Base-by-base conservation (phyloP, 2,113 vertebrate species). In the Neomonachus schauinslandi region DNA sequence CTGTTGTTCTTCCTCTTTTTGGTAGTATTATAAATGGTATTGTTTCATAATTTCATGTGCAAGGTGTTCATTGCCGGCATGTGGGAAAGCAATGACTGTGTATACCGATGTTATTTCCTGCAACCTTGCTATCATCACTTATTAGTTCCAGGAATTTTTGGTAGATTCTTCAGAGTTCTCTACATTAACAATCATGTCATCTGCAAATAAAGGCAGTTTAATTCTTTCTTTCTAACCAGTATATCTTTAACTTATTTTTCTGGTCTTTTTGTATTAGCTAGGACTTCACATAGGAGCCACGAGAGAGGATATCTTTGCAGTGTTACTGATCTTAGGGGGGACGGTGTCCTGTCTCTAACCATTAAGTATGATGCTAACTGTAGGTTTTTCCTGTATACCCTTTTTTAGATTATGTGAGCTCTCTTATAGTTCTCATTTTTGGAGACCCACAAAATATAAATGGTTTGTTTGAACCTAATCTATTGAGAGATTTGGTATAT, bases 201-300 rank as follows among this genome's bases (percentile, higher is more conserved):
- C 31, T 96, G 55, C 31, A 88, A 91, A n/a, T 74, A 89, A 74
- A 91, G 31, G 72, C 0, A 15, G n/a, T 55, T 61, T 88, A 71
- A 59, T 95, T 94, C 26, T 89, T 67, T n/a, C 28, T 84, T 82
- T 94, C 3, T 82, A 55, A 57, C 63, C 7, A 49, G 19, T 87
- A 22, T 46, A 28, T 2, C 9, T 92, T 90, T 74, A 76, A 69
- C 92, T 95, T 89, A 28, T 92, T 97, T 97, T 97, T 97, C 96
- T 94, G 93, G 59, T 95, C 89, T 95, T 97, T 97, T 92, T 86
- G 49, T 46, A 57, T 16, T 97, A 88, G 82, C 51, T 80, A 76
- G 69, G 67, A 92, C 67, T 63, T 91, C 88, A 57, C 67, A 51
- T 15, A 89, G 24, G 53, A 89, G 18, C 8, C 14, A 61, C n/a